These are phyloP conservation scores for Jacana jacana DNA, from an alignment of 2,113 vertebrate species.

Conservation along the genomic window DNA sequence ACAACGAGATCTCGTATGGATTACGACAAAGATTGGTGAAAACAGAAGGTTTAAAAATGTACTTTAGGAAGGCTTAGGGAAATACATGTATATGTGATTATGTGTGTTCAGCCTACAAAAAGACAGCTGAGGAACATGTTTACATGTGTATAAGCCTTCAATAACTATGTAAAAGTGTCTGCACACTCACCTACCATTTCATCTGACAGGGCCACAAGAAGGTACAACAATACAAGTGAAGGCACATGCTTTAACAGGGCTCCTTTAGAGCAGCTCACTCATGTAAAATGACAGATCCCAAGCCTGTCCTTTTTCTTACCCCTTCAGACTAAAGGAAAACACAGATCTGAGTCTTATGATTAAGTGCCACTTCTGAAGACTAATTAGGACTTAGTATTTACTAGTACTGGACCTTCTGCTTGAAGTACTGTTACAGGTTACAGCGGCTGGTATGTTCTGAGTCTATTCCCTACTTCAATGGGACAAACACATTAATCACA, in stretches of 20 bases:
- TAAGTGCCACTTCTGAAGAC: neutral
- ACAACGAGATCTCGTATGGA: neutral
- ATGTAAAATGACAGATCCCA: no score
- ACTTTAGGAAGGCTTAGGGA: neutral
- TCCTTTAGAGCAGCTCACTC: neutral
- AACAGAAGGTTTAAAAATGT: neutral
- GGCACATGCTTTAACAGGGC: neutral
- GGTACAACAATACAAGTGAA: neutral
- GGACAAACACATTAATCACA: neutral
- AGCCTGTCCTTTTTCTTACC: neutral
- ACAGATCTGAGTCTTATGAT: neutral
- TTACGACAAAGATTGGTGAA: neutral
- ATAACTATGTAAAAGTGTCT: neutral
- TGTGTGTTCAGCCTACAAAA: neutral
- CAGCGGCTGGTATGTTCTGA: neutral
- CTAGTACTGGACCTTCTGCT: neutral
- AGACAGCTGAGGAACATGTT: neutral
- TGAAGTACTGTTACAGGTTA: neutral
- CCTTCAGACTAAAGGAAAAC: neutral
- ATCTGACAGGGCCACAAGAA: neutral
- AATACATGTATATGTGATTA: rapidly evolving
- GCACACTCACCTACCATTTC: neutral
- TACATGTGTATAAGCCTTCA: neutral
- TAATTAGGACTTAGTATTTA: neutral
- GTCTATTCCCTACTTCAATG: neutral